These are phyloP conservation scores for Ceratosolen solmsi DNA, from an alignment of 1,140 invertebrate genomes.

Conservation along the genomic window DNA sequence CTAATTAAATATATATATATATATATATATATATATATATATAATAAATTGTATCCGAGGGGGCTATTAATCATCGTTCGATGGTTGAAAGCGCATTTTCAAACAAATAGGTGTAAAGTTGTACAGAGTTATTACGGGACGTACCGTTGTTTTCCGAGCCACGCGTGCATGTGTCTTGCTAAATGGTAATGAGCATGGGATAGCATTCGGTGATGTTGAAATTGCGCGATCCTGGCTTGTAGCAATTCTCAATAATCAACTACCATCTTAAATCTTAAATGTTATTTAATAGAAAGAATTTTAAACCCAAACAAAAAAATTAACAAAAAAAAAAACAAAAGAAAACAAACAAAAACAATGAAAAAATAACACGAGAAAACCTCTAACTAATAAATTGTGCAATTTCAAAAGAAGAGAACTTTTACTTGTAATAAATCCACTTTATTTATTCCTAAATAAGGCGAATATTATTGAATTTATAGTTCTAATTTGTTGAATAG, in stretches of 20 bases:
- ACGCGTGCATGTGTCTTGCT: background rate
- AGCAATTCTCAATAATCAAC: background rate
- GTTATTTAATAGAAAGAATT: no score
- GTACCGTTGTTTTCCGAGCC: background rate
- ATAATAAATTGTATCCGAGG: background rate
- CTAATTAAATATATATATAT: no score
- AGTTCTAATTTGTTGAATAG: slow-evolving; percentile 8
- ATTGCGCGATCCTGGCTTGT: background rate
- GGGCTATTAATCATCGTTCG: background rate
- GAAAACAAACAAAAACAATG: no score
- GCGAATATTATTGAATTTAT: background rate
- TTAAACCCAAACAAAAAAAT: no score
- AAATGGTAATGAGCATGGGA: background rate
- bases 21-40: no score
- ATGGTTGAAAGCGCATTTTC: background rate
- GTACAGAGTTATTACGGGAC: background rate
- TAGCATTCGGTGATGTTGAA: background rate
- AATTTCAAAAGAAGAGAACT: background rate
- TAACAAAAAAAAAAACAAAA: no score
- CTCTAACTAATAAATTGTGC: background rate
- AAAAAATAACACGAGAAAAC: no score
- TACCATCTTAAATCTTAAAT: no score
- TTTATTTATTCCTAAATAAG: background rate
- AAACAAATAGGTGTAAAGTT: background rate
- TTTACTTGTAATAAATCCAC: background rate